Percentiles rank a stretch among this genome's conserved stretches.
Evolutionary conservation across 2,888 invertebrate genomes (phyloP).

Genomic region (Ophonus ardosiacus): DNA sequence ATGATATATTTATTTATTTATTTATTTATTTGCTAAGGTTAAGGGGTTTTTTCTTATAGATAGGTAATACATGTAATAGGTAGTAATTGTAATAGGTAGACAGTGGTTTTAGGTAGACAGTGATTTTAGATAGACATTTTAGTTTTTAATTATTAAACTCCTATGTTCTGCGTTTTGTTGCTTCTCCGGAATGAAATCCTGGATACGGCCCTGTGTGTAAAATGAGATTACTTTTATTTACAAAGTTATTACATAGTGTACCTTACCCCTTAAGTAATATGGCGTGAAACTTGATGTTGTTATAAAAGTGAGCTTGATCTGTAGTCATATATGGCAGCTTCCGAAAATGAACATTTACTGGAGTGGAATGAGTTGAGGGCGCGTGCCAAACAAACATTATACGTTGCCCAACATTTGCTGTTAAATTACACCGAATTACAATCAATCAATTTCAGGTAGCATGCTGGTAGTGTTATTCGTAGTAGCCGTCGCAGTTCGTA

Average conservation of each 20-base stretch:
- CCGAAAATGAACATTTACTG: conserved; percentile 51
- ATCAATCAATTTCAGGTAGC: conserved; percentile 61
- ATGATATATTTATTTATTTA: no score
- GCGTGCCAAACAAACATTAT: conserved; percentile 62
- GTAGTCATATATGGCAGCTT: not conserved
- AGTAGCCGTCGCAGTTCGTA: not conserved
- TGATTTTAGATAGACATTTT: no score
- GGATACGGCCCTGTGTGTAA: not conserved
- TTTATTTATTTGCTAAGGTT: no score
- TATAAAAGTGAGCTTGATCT: not conserved
- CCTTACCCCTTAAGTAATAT: not conserved
- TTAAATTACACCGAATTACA: conserved; percentile 62
- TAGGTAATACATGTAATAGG: no score
- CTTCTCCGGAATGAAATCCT: no score
- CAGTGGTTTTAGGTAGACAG: no score
- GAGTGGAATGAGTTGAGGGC: conserved; percentile 58
- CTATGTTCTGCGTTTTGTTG: no score
- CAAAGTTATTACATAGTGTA: not conserved
- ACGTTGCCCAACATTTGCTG: conserved; percentile 56
- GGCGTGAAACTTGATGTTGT: not conserved
- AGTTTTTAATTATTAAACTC: no score
- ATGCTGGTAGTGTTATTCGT: not conserved
- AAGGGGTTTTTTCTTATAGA: no score
- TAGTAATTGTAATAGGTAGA: no score
- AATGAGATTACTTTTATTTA: not conserved